These are phyloP conservation scores for Rhopalosiphum nymphaeae DNA, from an alignment of 2,888 invertebrate genomes.

Conservation along the genomic window DNA sequence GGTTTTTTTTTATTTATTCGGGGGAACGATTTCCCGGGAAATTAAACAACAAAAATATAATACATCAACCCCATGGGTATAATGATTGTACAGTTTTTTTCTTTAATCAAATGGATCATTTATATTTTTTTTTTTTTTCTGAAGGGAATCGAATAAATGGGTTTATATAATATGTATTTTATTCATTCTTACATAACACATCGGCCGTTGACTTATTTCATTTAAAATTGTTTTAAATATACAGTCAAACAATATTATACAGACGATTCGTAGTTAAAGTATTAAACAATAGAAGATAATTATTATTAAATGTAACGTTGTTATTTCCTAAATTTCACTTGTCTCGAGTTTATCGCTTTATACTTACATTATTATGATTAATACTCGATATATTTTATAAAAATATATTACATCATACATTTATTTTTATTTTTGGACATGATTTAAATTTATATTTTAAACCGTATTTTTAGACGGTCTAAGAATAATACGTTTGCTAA, in stretches of 20 bases:
- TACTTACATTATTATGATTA: not conserved
- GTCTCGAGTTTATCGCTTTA: not conserved
- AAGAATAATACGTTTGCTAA: not conserved
- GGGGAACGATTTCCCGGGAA: not conserved
- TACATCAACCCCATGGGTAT: not conserved
- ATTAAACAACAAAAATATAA: not conserved
- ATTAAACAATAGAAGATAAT: not conserved
- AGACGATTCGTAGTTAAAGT: not conserved
- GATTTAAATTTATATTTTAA: no score
- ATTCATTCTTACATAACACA: not conserved
- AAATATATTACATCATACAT: not conserved
- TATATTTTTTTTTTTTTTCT: not conserved
- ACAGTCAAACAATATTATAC: not conserved
- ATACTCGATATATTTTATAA: not conserved
- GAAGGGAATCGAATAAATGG: not conserved
- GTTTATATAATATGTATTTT: not conserved
- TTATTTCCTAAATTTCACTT: not conserved
- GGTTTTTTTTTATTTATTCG: not conserved
- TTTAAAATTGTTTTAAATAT: not conserved
- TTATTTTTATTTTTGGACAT: not conserved
- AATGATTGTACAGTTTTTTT: not conserved
- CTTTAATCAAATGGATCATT: not conserved
- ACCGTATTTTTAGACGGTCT: not conserved
- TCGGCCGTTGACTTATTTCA: no score
- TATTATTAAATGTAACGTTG: not conserved